Base-by-base conservation (phyloP, 1,140 invertebrate genomes). In the Adoxophyes honmai region DNA sequence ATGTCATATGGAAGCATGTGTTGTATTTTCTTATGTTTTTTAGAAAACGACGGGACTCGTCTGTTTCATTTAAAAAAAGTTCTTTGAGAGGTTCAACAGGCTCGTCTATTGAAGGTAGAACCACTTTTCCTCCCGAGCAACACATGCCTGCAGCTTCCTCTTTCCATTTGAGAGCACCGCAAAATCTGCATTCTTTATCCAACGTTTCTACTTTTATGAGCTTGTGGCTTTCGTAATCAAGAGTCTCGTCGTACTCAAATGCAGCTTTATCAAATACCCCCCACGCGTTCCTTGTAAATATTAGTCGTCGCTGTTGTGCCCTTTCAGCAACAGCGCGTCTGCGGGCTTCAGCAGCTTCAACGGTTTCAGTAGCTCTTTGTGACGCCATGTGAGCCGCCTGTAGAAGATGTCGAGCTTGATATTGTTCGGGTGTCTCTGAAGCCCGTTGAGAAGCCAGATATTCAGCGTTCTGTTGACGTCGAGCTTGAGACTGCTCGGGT, bases 21-120 rank as follows among this genome's bases (percentile, higher is more conserved):
- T n/a, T n/a, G n/a, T n/a, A n/a, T n/a, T n/a, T n/a, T n/a, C n/a
- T n/a, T n/a, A n/a, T n/a, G n/a, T n/a, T n/a, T n/a, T n/a, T n/a
- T n/a, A n/a, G n/a, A n/a, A n/a, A n/a, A n/a, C n/a, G n/a, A n/a
- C n/a, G n/a, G n/a, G n/a, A n/a, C n/a, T n/a, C 60, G 53, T 68
- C 62, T 64, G 65, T 71, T 61, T 71, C 69, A 64, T 60, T 55
- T 37, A 51, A 70, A 61, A 67, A 61, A 59, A 70, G 58, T 65
- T 60, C 57, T 64, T 70, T 66, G 44, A 70, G 57, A 57, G 59
- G 67, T 63, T 66, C 59, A 60, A 60, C 63, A 35, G 60, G 67
- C 56, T 64, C 59, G 42, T 55, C 58, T 59, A 69, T 58, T 62
- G 36, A 64, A 61, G 67, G 67, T 60, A 66, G 61, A 55, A 15